Evolutionary conservation across 2,113 vertebrate species (phyloP).

Genomic region (Agelaius phoeniceus): DNA sequence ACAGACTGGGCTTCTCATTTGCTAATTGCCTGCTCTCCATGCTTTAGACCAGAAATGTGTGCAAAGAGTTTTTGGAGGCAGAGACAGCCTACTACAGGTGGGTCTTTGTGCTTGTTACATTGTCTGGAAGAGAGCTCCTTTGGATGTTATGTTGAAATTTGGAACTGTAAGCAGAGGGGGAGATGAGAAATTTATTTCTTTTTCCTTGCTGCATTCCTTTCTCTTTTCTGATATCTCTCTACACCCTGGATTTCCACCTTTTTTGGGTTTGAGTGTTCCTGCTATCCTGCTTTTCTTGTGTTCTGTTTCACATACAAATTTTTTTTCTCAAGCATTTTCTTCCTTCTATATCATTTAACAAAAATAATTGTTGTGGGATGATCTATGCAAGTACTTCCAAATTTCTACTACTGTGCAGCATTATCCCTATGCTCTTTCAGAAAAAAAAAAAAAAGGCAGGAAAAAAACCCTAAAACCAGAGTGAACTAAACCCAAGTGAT

Average conservation of each 20-base stretch:
- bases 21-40: neutral
- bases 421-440: neutral
- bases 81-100: neutral
- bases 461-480: neutral
- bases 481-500: neutral
- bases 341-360: neutral
- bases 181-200: neutral
- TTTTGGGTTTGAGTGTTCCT: neutral
- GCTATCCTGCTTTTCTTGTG: neutral
- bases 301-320: neutral
- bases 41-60: neutral
- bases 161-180: neutral
- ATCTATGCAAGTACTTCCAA: neutral
- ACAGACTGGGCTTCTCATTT: neutral
- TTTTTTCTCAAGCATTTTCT: neutral
- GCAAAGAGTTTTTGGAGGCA: neutral
- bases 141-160: neutral
- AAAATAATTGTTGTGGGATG: neutral
- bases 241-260: neutral
- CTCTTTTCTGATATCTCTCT: neutral
- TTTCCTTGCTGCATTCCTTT: neutral
- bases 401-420: neutral
- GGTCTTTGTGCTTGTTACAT: neutral
- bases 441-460: neutral
- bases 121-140: neutral